phyloP scores from a whole-genome alignment of 2,888 invertebrate genomes.

The Drosophila quinaria region DNA sequence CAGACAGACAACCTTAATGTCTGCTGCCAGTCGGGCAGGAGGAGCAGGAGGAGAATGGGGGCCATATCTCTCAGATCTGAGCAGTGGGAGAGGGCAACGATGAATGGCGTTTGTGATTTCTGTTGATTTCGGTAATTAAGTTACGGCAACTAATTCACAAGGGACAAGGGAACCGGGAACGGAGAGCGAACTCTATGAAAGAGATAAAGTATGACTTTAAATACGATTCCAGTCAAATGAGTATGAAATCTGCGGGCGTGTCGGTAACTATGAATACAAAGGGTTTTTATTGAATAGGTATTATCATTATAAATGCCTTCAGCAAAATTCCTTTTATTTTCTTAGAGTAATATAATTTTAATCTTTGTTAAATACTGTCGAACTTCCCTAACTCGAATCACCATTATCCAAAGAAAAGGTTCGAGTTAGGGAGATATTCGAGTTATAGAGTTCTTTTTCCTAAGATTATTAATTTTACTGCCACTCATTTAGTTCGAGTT shows the following conservation, averaged over 20 bases:
- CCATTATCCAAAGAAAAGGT: no score
- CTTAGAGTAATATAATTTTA: no score
- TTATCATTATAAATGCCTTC: no score
- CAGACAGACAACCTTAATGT: constrained; percentile 19
- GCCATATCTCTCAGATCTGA: constrained; percentile 1
- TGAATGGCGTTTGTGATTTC: constrained; percentile 71
- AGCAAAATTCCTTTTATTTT: no score
- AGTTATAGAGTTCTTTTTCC: no score
- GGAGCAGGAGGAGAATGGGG: background rate
- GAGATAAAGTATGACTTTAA: background rate
- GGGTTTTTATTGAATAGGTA: background rate
- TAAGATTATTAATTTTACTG: no score
- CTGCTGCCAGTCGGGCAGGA: background rate
- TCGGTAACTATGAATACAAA: background rate
- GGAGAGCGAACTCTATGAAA: background rate
- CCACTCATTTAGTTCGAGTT: no score
- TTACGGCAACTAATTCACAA: constrained; percentile 53
- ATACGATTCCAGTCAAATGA: background rate
- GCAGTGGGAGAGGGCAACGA: constrained; percentile 32
- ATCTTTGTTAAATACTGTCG: no score
- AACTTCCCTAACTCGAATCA: no score
- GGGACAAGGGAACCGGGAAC: constrained; percentile 1
- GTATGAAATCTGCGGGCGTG: background rate
- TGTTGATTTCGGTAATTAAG: constrained; percentile 76
- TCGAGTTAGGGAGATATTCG: no score